Conservation (phyloP, 2,113 vertebrate species). For the Paedocypris sp. region DNA sequence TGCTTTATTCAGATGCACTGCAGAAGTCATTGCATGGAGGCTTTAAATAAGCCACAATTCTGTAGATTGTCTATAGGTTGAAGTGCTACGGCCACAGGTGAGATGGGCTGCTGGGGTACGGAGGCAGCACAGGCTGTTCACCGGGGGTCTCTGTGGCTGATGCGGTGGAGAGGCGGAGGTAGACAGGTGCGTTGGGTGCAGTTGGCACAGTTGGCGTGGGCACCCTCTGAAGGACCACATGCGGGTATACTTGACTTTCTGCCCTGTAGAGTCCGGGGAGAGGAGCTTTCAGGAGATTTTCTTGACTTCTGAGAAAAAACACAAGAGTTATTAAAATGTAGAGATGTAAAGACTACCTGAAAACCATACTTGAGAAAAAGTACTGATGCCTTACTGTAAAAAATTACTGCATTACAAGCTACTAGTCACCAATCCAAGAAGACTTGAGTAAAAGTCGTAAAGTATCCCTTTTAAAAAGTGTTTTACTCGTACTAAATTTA, state of each 20-base stretch:
- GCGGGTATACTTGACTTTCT: constrained; percentile 57
- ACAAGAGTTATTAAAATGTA: neutral
- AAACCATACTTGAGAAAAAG: too few relatives aligned
- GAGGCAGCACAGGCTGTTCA: constrained; percentile 35
- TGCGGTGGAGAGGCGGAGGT: constrained; percentile 44
- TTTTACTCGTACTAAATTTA: too few relatives aligned
- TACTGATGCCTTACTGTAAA: too few relatives aligned
- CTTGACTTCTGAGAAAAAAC: constrained; percentile 52
- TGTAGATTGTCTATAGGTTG: constrained; percentile 2
- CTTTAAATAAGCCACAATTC: neutral
- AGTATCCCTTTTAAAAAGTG: too few relatives aligned
- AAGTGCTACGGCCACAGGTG: constrained; percentile 49
- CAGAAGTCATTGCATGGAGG: neutral
- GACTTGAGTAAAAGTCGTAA: too few relatives aligned
- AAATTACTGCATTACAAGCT: too few relatives aligned
- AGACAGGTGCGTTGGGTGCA: constrained; percentile 42
- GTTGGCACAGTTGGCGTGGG: constrained; percentile 49
- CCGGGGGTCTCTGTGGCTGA: constrained; percentile 36
- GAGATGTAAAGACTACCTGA: too few relatives aligned
- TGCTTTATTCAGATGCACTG: neutral
- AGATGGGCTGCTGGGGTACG: constrained; percentile 46
- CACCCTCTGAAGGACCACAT: constrained; percentile 59
- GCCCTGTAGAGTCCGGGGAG: constrained; percentile 51
- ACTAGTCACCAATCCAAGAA: too few relatives aligned
- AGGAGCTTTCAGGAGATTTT: constrained; percentile 57